phyloP scores from a whole-genome alignment of 2,888 invertebrate species.

The Pseudococcus longispinus region DNA sequence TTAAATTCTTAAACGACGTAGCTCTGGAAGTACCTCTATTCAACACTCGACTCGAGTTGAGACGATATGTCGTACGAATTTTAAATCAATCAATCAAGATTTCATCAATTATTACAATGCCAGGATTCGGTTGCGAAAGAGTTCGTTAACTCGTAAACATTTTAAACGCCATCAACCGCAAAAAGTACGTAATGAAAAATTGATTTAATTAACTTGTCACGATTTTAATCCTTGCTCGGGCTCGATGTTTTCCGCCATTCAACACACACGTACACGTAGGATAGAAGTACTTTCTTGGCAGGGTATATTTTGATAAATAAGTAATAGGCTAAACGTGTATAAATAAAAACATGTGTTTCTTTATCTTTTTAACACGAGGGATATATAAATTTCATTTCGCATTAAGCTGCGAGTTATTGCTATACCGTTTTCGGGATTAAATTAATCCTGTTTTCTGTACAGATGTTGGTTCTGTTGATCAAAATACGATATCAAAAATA shows the following conservation, averaged over 20 bases:
- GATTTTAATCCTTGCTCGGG: not conserved
- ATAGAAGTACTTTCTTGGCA: not conserved
- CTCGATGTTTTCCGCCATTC: not conserved
- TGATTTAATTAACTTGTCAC: constrained; percentile 12
- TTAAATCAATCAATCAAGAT: constrained; percentile 1
- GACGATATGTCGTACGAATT: not conserved
- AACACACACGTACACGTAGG: not conserved
- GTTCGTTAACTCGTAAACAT: not conserved
- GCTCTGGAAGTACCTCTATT: not conserved
- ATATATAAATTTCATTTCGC: not conserved
- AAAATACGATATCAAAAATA: not conserved
- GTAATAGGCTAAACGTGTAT: not conserved
- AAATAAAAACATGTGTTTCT: not conserved
- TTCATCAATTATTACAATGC: not conserved
- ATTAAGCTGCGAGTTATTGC: not conserved
- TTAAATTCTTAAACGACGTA: not conserved
- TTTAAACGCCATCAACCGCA: not conserved
- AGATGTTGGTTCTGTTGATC: not conserved
- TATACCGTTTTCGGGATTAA: not conserved
- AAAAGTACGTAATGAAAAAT: constrained; percentile 9
- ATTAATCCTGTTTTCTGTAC: not conserved
- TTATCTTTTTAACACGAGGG: not conserved
- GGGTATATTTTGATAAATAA: not conserved
- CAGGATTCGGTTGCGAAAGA: not conserved
- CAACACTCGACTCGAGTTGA: not conserved